Percentiles rank a stretch among this genome's conserved stretches.
Conservation (phyloP, 2,797 vertebrate genomes). For the Crocidura indochinensis region DNA sequence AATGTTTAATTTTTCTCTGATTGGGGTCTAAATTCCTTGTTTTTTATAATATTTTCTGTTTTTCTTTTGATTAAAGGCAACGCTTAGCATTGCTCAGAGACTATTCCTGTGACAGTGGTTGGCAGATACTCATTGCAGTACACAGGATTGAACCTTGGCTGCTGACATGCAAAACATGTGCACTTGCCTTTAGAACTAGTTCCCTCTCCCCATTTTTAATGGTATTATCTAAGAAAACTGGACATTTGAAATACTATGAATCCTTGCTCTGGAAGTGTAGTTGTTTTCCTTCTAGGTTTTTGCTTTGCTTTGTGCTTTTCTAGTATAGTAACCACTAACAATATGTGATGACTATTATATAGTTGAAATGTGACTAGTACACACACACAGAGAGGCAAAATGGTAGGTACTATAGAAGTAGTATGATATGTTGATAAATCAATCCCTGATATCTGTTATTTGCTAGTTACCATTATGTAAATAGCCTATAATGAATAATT, state of each 20-base stretch:
- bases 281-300: not conserved
- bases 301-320: not conserved
- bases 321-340: not conserved
- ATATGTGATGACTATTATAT: not conserved
- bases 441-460: not conserved
- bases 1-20: not conserved
- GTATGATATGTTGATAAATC: too few relatives aligned
- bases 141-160: too few relatives aligned
- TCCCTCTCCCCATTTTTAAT: not conserved
- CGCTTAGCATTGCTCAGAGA: too few relatives aligned
- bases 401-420: too few relatives aligned
- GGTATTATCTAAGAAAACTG: conserved; percentile 15
- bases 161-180: too few relatives aligned
- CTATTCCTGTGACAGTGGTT: too few relatives aligned
- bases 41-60: too few relatives aligned
- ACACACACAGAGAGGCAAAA: too few relatives aligned
- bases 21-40: conserved; percentile 3
- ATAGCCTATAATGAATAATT: not conserved
- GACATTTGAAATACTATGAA: not conserved
- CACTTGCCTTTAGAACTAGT: too few relatives aligned
- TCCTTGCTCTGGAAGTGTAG: not conserved
- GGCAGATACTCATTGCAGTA: too few relatives aligned
- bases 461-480: conserved; percentile 12
- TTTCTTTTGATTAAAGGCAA: too few relatives aligned
- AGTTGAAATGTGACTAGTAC: not conserved